phyloP scores from a whole-genome alignment of 2,797 vertebrate genomes.

The Allobates femoralis region DNA sequence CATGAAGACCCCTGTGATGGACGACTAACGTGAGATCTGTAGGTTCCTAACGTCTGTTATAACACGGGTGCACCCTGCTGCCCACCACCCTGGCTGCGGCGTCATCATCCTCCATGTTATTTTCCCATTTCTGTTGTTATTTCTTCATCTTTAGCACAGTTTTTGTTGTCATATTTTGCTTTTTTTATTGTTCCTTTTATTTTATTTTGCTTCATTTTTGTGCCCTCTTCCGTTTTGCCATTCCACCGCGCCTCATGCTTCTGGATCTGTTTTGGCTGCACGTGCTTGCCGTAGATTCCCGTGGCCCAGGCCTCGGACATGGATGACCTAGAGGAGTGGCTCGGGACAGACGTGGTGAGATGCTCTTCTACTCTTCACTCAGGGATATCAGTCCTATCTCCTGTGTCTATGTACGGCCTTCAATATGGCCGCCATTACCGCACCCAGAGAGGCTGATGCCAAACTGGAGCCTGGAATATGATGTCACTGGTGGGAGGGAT shows the following conservation, averaged over 20 bases:
- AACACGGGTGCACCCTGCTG: background rate
- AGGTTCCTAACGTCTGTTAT: background rate
- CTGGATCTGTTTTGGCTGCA: constrained; percentile 83
- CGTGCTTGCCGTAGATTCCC: constrained; percentile 85
- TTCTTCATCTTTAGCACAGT: constrained; percentile 15
- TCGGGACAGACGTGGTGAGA: constrained; percentile 98
- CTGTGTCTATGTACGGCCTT: background rate
- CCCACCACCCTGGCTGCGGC: background rate
- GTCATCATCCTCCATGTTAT: constrained; percentile 13
- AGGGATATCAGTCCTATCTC: background rate
- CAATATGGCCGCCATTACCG: background rate
- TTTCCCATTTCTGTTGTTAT: background rate
- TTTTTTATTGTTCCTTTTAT: constrained; percentile 16
- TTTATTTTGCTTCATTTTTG: constrained; percentile 61
- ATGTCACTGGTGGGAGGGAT: background rate
- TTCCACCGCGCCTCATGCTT: constrained; percentile 74
- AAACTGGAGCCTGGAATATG: background rate
- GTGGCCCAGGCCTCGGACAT: constrained; percentile 96
- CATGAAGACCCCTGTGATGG: background rate
- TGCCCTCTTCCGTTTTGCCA: constrained; percentile 68
- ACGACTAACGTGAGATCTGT: background rate
- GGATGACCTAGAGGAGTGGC: constrained; percentile 99
- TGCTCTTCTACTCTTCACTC: constrained; percentile 75
- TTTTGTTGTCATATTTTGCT: constrained; percentile 41
- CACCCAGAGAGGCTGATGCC: background rate